These are phyloP conservation scores for Avahi laniger DNA, from an alignment of 2,797 vertebrate species.

Conservation along the genomic window DNA sequence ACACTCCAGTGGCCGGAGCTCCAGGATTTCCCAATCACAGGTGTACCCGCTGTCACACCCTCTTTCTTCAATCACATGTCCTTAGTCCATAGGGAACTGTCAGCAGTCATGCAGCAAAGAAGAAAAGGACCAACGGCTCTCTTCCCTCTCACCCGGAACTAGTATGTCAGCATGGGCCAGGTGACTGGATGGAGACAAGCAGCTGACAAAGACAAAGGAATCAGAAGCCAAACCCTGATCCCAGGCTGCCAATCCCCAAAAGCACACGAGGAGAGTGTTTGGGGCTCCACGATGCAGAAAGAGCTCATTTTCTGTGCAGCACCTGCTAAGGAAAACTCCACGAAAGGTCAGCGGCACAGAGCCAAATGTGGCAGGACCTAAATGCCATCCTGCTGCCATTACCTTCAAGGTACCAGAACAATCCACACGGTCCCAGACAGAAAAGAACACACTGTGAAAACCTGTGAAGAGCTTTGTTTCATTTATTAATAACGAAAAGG, in stretches of 20 bases:
- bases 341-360: neutral
- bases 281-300: neutral
- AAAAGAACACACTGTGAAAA: neutral
- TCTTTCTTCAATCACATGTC: neutral
- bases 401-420: neutral
- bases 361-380: neutral
- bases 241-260: neutral
- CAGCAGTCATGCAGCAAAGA: neutral
- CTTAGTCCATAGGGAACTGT: neutral
- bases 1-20: fast-evolving
- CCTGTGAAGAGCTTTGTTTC: neutral
- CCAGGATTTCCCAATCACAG: neutral
- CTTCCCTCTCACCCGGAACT: neutral
- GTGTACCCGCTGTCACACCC: fast-evolving
- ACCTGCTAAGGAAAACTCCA: neutral
- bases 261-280: fast-evolving
- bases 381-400: neutral
- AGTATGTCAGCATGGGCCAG: neutral
- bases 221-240: neutral
- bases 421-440: neutral
- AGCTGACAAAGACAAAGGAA: slow-evolving; percentile 26
- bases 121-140: neutral
- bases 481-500: neutral
- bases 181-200: neutral
- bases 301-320: neutral